A percentile compares a stretch with the other conserved stretches of the same genome.
Conservation (phyloP, 2,113 vertebrate genomes). For the Rhinoptilus africanus region DNA sequence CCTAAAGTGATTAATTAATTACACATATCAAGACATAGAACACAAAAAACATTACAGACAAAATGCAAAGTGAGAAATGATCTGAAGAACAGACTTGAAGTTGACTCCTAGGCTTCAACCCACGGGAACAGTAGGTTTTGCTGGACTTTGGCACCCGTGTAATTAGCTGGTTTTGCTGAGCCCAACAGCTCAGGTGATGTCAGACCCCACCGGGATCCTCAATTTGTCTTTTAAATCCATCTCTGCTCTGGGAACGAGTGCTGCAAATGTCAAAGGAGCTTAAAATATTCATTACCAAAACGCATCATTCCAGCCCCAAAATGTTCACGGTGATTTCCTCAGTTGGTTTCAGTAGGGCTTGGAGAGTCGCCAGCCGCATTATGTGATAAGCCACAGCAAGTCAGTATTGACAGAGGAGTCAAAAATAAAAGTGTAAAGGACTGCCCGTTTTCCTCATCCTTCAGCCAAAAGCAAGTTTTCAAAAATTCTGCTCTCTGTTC, state of each 20-base stretch:
- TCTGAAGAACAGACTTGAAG: background rate
- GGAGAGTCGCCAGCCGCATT: background rate
- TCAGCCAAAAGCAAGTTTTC: background rate
- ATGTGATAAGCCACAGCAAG: background rate
- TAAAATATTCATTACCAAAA: slow-evolving; percentile 49
- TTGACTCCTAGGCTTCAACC: background rate
- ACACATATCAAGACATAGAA: background rate
- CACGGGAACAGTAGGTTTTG: background rate
- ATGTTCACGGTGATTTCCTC: slow-evolving; percentile 2
- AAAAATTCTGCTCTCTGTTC: background rate
- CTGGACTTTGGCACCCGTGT: background rate
- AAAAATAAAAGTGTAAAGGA: background rate
- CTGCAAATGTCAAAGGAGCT: slow-evolving; percentile 13
- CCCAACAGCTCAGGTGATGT: background rate
- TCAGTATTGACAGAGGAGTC: background rate
- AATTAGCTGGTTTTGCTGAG: background rate
- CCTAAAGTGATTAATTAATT: background rate
- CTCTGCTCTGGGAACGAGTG: background rate
- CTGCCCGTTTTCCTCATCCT: background rate
- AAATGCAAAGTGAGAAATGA: background rate
- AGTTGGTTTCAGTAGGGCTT: background rate
- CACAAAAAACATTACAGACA: background rate
- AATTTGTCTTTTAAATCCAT: background rate
- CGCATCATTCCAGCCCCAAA: background rate
- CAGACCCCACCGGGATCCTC: background rate